Evolutionary conservation across 2,888 invertebrate species (phyloP).

Genomic region (Diploptera punctata): DNA sequence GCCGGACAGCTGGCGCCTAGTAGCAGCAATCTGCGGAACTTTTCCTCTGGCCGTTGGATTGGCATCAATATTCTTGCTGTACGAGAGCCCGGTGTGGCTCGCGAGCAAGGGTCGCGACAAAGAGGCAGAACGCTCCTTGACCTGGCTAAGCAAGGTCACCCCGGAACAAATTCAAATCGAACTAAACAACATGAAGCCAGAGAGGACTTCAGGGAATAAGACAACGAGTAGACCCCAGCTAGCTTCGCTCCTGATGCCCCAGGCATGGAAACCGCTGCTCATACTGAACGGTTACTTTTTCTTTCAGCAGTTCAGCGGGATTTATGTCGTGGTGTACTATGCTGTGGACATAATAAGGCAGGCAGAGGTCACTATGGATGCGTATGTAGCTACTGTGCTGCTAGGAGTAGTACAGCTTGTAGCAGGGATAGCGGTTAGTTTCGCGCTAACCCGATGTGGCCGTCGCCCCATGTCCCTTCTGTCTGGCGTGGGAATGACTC

Average conservation of each 20-base stretch:
- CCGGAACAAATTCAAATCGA: background rate
- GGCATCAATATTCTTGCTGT: conserved; percentile 57
- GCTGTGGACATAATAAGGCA: conserved; percentile 60
- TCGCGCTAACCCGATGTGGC: conserved; percentile 61
- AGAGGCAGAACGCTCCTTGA: conserved; percentile 55
- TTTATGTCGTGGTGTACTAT: conserved; percentile 63
- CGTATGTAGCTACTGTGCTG: conserved; percentile 57
- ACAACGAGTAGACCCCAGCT: no score
- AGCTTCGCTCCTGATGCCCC: conserved; percentile 51
- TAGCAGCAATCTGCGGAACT: conserved; percentile 32
- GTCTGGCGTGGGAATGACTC: conserved; percentile 63
- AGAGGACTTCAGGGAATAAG: no score
- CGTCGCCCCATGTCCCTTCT: conserved; percentile 63
- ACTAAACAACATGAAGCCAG: background rate
- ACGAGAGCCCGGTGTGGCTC: conserved; percentile 64
- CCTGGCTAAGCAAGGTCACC: background rate
- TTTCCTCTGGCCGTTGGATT: conserved; percentile 60
- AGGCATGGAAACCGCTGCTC: conserved; percentile 57
- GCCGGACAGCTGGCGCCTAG: conserved; percentile 36
- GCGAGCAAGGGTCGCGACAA: conserved; percentile 56
- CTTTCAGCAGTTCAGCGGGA: conserved; percentile 64
- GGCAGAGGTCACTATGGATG: conserved; percentile 58
- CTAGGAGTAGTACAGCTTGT: conserved; percentile 59
- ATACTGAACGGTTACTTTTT: conserved; percentile 60
- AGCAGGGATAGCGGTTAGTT: conserved; percentile 56